Base-by-base conservation (phyloP, 2,113 vertebrate genomes). In the Gymnogyps californianus region DNA sequence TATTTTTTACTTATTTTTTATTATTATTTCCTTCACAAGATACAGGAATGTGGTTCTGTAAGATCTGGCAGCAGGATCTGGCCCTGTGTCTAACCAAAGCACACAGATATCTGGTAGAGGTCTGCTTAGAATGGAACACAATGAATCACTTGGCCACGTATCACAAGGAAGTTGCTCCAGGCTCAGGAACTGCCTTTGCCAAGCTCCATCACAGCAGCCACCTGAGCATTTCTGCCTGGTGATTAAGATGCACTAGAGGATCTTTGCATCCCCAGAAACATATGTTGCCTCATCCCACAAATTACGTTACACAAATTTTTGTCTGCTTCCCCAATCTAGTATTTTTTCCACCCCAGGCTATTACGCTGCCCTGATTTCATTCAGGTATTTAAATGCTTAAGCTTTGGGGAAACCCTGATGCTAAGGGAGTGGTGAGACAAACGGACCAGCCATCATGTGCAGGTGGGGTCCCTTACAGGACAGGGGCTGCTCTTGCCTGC, bases 131-230 rank as follows among this genome's bases (percentile, higher is more conserved):
- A 89, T 4, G 16, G 83, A 80, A 70, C 66, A 83, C 40, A 80
- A 16, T 72, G 58, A 95, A 62, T 95, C 59, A 87, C 34, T 76
- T 54, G 47, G 70, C 91, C 87, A 74, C 70, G 87, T 8, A 87
- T 47, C 65, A 82, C 74, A 90, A 91, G 65, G 34, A 52, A 93
- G 94, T 36, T 19, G 93, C 97, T 95, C 36, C 59, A 85, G 95
- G 93, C 89, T 97, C 57, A 82, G 91, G 76, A 96, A 82, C 54
- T 80, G 71, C 70, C 34, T 93, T 96, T 93, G 80, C 93, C 77
- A 77, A 52, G 47, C 71, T 86, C 62, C 47, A 77, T 66, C 87
- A 28, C 46, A 77, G 74, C 77, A 90, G 76, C 86, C 83, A 84
- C 59, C 57, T 87, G 76, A 88, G 47, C 31, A 24, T 57, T 95